These are phyloP conservation scores for Epinephelus fuscoguttatus DNA, from an alignment of 2,113 vertebrate genomes.

Conservation along the genomic window DNA sequence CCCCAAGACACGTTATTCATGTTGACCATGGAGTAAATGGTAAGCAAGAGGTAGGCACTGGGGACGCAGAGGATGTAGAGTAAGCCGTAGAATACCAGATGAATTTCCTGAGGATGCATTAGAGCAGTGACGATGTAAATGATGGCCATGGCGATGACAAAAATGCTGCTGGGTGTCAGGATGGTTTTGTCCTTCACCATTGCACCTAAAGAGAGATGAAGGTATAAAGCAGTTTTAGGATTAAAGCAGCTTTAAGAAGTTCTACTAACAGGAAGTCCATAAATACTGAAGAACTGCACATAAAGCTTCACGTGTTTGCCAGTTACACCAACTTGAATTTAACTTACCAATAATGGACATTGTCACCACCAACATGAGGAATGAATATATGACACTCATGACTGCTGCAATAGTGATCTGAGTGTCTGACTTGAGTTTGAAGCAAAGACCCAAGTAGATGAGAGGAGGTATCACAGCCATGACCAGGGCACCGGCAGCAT, in stretches of 20 bases:
- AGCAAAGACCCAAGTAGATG: slow-evolving; percentile 76
- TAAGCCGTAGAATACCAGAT: slow-evolving; percentile 74
- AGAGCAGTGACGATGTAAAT: slow-evolving; percentile 67
- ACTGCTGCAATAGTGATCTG: slow-evolving; percentile 78
- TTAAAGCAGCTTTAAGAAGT: neutral
- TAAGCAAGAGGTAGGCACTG: slow-evolving; percentile 83
- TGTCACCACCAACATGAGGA: slow-evolving; percentile 79
- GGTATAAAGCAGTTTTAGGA: neutral
- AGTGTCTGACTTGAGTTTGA: slow-evolving; percentile 77
- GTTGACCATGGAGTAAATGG: slow-evolving; percentile 84
- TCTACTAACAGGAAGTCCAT: neutral
- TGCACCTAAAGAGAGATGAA: slow-evolving; percentile 45
- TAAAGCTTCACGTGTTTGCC: neutral
- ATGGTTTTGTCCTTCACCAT: slow-evolving; percentile 72
- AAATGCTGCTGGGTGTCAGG: slow-evolving; percentile 78
- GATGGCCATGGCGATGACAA: slow-evolving; percentile 60
- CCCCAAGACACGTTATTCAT: slow-evolving; percentile 86
- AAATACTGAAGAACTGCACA: neutral
- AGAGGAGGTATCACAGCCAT: slow-evolving; percentile 72
- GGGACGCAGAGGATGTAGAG: slow-evolving; percentile 82
- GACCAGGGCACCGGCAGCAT: slow-evolving; percentile 38
- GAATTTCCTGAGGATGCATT: slow-evolving; percentile 76
- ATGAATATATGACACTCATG: slow-evolving; percentile 78
- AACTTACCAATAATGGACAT: slow-evolving; percentile 77
- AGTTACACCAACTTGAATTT: neutral